Conservation (phyloP, 1,140 invertebrate genomes). For the Cyclargus thomasi region DNA sequence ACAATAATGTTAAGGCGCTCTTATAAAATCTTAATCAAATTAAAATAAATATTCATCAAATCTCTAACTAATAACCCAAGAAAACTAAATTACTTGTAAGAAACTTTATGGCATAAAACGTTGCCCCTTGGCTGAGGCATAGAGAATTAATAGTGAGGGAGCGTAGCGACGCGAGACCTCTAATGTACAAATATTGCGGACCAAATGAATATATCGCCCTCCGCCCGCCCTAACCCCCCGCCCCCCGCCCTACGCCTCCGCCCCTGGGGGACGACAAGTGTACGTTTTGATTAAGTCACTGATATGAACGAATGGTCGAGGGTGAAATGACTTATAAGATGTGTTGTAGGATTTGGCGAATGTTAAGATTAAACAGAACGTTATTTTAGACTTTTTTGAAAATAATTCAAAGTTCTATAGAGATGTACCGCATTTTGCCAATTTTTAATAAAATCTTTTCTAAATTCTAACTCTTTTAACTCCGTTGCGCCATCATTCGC, state of each 20-base stretch:
- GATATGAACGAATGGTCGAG: constrained; percentile 56
- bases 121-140: neutral
- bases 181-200: constrained; percentile 74
- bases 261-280: constrained; percentile 47
- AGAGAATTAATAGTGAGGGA: constrained; percentile 42
- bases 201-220: constrained; percentile 69
- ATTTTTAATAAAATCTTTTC: no score
- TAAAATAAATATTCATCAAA: no score
- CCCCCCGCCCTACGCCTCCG: constrained; percentile 22
- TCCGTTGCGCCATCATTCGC: no score
- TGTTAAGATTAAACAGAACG: neutral
- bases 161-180: constrained; percentile 66
- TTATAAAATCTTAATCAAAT: no score
- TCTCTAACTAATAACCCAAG: no score
- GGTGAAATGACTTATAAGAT: neutral
- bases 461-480: no score
- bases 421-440: no score
- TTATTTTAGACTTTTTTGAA: no score
- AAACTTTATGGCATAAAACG: neutral
- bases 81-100: no score
- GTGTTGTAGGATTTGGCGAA: neutral
- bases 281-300: constrained; percentile 66
- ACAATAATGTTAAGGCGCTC: no score
- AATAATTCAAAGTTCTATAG: no score
- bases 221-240: constrained; percentile 20